phyloP scores from a whole-genome alignment of 2,797 vertebrate species.

The Brachyrhaphis roseni region DNA sequence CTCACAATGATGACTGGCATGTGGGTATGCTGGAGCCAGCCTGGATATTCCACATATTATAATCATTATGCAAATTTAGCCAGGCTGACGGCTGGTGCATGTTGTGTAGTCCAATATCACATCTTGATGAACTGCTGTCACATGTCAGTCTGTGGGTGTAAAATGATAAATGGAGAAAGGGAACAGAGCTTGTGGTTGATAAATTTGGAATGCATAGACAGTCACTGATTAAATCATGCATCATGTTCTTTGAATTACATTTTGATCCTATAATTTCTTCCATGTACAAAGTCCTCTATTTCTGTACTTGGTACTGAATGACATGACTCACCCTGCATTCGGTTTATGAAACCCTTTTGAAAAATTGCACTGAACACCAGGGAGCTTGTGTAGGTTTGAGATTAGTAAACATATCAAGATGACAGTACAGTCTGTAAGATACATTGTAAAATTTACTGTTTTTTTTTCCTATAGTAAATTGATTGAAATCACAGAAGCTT shows the following conservation, averaged over 20 bases:
- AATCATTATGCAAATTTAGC: conserved; percentile 73
- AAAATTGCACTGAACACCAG: neutral
- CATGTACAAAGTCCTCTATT: conserved; percentile 8
- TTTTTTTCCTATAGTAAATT: neutral
- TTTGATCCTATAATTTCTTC: conserved; percentile 13
- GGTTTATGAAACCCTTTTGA: conserved; percentile 11
- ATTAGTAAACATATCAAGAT: neutral
- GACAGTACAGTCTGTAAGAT: neutral
- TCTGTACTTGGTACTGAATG: conserved; percentile 2
- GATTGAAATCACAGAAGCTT: neutral
- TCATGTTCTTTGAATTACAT: conserved; percentile 15
- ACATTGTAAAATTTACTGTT: neutral
- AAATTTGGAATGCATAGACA: conserved; percentile 22
- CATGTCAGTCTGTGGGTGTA: conserved; percentile 55
- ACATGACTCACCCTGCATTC: conserved; percentile 12
- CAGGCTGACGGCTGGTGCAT: conserved; percentile 7
- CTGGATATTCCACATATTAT: conserved; percentile 60
- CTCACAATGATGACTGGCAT: conserved; percentile 62
- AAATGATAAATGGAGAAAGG: conserved; percentile 46
- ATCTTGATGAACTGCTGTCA: conserved; percentile 61
- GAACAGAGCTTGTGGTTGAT: conserved; percentile 27
- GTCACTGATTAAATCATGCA: conserved; percentile 19
- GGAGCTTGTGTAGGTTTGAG: neutral
- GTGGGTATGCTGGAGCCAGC: conserved; percentile 47
- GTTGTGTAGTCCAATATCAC: conserved; percentile 42